Evolutionary conservation across 2,888 invertebrate genomes (phyloP), one percentile per base, ranked within the genome.

Genomic region (Lasioglossum figueresi): DNA sequence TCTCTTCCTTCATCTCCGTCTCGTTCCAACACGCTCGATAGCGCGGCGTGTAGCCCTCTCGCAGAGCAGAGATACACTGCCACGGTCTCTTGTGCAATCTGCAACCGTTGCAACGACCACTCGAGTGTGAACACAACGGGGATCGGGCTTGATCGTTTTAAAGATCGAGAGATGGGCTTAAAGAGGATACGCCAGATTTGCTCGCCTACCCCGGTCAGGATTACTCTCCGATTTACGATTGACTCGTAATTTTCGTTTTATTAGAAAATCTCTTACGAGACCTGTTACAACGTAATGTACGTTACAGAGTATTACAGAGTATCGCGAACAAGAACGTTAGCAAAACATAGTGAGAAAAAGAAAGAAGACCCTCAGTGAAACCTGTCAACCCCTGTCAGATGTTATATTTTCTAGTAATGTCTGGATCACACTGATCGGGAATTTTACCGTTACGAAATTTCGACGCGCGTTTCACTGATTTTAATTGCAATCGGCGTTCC

Each of bases 41-140:
- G 45, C 34, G 19, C 72, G 73, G 14, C 63, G 45, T 48, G 74
- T 70, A 78, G 52, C 52, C 52, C 85, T 76, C 76, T 59, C 68
- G 76, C 72, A 12, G 34, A 37, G 83, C 74, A 76, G 90, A 88
- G 89, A 86, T 84, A 79, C 85, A 82, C 76, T 81, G 79, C 73
- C 80, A 83, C 76, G 85, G 88, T 88, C 90, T 87, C 88, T 86
- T 78, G 88, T 88, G 85, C 89, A 89, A 88, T 90, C 88, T 89
- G 76, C 83, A 83, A 86, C 79, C 84, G 88, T 86, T 90, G 88
- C 88, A 88, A 86, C 88, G 90, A 86, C 79, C 88, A 86, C 85
- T 90, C 88, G 86, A 90, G 87, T 85, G 85, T 81, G 88, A 87
- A 84, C 87, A 83, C 85, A 82, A 80, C 86, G 88, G 78, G 83